Evolutionary conservation across 2,113 vertebrate species (phyloP), one percentile per base, ranked within the genome.

Genomic region (Amphiprion percula): DNA sequence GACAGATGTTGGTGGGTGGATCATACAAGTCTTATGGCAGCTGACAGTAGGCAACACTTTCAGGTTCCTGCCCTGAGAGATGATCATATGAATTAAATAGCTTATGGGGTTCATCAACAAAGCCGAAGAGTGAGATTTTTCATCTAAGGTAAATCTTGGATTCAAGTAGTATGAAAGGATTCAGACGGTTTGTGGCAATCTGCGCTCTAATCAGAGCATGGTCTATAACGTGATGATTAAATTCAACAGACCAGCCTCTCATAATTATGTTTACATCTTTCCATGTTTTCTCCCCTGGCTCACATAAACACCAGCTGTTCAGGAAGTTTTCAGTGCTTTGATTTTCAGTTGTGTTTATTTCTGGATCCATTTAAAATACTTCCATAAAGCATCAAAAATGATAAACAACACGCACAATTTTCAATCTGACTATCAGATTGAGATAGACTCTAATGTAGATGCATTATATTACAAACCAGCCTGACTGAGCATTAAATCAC

Each of bases 1-100:
- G 78, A 78, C 83, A 87, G 84, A 79, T 80, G 83, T 86, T 75
- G 58, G 72, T 82, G 83, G 86, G 72, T 74, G 82, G 69, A 52
- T 68, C 71, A 62, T 19, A 21, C 62, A 50, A 56, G 61, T 80
- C 73, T 79, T 49, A 26, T 60, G 41, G 79, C 76, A 37, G 61
- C 47, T 4, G 44, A 60, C 53, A 24, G 54, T 19, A 37, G 41
- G 41, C 11, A 44, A 59, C 63, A 84, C 73, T 46, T 44, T 63
- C 67, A 52, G 84, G n/a, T 85, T 63, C 70, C 62, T 67, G 49
- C 46, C 37, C 39, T 14, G 46, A 50, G 53, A 16, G 37, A 21
- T 50, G 60, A 50, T 12, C 33, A 60, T 6, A 63, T 75, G 69
- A 71, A 78, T 84, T 61, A 6, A 30, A 10, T 33, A 28, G 50